These are phyloP conservation scores for Rhinogobius similis DNA, from an alignment of 2,113 vertebrate genomes.

Conservation along the genomic window DNA sequence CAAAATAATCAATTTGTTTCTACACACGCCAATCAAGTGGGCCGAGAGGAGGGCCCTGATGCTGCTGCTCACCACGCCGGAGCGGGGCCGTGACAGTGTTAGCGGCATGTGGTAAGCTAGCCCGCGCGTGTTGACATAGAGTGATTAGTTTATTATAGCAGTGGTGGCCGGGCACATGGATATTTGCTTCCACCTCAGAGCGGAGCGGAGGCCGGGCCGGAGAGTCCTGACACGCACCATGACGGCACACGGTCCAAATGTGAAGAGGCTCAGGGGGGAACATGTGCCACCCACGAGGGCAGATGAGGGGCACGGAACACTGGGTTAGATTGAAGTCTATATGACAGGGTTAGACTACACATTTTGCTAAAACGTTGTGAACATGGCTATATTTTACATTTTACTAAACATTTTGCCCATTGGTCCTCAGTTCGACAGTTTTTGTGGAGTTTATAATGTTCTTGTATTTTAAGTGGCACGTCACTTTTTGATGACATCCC, in stretches of 20 bases:
- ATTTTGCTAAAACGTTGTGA: no score
- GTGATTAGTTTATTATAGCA: conserved; percentile 82
- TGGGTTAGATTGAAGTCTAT: no score
- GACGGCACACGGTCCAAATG: conserved; percentile 56
- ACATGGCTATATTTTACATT: no score
- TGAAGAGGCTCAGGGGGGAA: conserved; percentile 23
- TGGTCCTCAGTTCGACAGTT: no score
- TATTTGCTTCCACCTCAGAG: conserved; percentile 64
- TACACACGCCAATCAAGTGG: conserved; percentile 75
- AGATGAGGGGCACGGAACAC: background rate
- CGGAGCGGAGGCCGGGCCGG: conserved; percentile 35
- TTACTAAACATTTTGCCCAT: no score
- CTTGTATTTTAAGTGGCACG: no score
- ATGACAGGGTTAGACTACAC: no score
- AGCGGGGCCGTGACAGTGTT: conserved; percentile 62
- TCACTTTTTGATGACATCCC: no score
- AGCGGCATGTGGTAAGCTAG: conserved; percentile 71
- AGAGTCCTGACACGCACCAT: conserved; percentile 38
- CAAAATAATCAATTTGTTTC: conserved; percentile 78
- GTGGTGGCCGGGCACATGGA: conserved; percentile 49
- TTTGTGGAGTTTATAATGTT: no score
- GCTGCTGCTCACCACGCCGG: conserved; percentile 24
- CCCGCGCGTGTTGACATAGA: conserved; percentile 74
- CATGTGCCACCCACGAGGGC: conserved; percentile 34
- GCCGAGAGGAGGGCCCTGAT: conserved; percentile 56